Evolutionary conservation across 53 echinoderm and acorn worm species (phyloP).

Genomic region (Stichopus horrens): DNA sequence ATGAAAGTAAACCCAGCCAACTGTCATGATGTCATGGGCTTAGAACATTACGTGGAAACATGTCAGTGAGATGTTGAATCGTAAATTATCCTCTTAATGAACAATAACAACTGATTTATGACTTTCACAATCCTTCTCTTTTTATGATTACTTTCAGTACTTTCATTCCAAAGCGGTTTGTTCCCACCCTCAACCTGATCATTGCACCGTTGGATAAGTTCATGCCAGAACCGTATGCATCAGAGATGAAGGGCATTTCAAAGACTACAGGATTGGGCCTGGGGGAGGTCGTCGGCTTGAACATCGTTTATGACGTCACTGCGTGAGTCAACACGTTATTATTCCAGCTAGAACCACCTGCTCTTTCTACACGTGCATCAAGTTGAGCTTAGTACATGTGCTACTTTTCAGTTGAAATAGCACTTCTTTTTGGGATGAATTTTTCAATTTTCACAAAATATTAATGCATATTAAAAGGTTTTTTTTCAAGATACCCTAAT

Average conservation of each 20-base stretch:
- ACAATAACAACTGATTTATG: background rate
- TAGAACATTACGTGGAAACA: too few species aligned
- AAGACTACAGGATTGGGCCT: constrained; percentile 60
- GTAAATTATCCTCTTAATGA: background rate
- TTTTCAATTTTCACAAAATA: too few species aligned
- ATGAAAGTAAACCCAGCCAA: too few species aligned
- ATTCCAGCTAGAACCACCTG: too few species aligned
- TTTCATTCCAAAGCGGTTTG: constrained; percentile 27
- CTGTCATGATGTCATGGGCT: too few species aligned
- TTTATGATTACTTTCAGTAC: constrained; percentile 40
- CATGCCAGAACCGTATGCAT: constrained; percentile 75
- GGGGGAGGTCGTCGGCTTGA: constrained; percentile 65
- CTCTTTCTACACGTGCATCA: too few species aligned
- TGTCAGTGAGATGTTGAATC: background rate
- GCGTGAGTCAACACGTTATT: constrained; percentile 58
- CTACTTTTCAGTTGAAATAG: too few species aligned
- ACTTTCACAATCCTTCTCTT: background rate
- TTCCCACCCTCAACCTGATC: constrained; percentile 56
- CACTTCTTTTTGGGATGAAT: too few species aligned
- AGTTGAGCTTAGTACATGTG: too few species aligned
- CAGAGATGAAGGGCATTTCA: constrained; percentile 81
- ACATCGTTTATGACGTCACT: constrained; percentile 81
- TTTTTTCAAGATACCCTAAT: too few species aligned
- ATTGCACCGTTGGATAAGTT: constrained; percentile 61
- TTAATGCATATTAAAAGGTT: too few species aligned